phyloP scores from a whole-genome alignment of 2,113 vertebrate species.

The Petrocephalus zakoni region DNA sequence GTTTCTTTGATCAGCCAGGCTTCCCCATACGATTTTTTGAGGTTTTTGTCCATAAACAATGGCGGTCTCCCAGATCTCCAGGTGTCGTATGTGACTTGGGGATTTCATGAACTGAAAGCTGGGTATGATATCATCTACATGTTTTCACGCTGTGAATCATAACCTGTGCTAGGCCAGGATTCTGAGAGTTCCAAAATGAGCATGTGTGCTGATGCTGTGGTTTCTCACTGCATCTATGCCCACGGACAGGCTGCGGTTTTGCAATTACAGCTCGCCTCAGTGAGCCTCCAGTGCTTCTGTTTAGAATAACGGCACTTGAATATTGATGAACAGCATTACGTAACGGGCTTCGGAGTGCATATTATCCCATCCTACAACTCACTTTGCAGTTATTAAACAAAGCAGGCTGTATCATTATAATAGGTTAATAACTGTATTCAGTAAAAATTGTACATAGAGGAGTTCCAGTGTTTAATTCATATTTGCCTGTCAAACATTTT shows the following conservation, averaged over 20 bases:
- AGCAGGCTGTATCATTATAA: not conserved
- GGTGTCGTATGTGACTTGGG: not conserved
- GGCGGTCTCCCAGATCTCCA: not conserved
- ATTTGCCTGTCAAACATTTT: not conserved
- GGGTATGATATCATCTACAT: not conserved
- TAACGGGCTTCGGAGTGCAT: constrained; percentile 26
- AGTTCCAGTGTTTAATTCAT: not conserved
- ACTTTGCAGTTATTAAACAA: not conserved
- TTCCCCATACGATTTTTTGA: not conserved
- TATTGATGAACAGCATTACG: constrained; percentile 39
- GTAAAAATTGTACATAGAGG: not conserved
- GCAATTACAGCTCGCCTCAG: not conserved
- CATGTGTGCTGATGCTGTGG: not conserved
- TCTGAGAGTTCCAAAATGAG: not conserved
- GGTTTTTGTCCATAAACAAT: not conserved
- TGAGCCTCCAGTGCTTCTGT: not conserved
- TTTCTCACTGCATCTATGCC: not conserved
- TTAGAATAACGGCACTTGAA: constrained; percentile 32
- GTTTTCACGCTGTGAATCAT: not conserved
- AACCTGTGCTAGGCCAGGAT: not conserved
- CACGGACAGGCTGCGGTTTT: not conserved
- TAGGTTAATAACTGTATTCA: not conserved
- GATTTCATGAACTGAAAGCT: not conserved
- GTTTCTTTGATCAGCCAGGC: not conserved
- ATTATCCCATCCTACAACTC: not conserved